Evolutionary conservation across 2,113 vertebrate species (phyloP).

Genomic region (Salminus brasiliensis): DNA sequence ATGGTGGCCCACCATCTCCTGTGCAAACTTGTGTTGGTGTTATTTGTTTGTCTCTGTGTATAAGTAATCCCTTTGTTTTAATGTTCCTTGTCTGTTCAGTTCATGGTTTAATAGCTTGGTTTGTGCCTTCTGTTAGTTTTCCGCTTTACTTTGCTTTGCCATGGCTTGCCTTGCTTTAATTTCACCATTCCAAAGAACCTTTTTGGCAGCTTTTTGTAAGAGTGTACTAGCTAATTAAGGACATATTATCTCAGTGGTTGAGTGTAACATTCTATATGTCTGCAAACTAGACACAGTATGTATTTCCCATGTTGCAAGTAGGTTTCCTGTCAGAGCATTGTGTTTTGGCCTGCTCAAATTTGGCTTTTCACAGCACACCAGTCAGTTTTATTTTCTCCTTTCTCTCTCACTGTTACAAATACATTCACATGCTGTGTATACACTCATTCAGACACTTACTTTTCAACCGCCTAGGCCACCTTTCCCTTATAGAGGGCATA

Average conservation of each 20-base stretch:
- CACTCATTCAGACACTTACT: background rate
- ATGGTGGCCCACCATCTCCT: no score
- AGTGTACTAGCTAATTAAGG: background rate
- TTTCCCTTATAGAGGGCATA: background rate
- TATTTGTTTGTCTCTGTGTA: no score
- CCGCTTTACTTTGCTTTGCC: no score
- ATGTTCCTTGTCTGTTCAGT: no score
- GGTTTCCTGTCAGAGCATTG: background rate
- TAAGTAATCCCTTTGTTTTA: no score
- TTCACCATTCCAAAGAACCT: no score
- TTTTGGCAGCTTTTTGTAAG: no score
- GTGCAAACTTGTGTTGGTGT: no score
- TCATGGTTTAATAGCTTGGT: no score
- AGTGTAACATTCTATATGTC: background rate
- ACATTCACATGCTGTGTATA: background rate
- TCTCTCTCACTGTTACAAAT: background rate
- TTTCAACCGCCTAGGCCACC: background rate
- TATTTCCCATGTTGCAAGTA: background rate
- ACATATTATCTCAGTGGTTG: background rate
- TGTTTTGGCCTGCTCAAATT: background rate
- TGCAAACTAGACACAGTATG: no score
- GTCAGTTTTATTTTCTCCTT: background rate
- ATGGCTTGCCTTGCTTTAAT: no score
- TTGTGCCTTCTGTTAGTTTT: no score
- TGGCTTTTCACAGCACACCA: background rate